A percentile compares a stretch with the other conserved stretches of the same genome.
Conservation (phyloP, 2,113 vertebrate genomes). For the Corvus moneduloides region DNA sequence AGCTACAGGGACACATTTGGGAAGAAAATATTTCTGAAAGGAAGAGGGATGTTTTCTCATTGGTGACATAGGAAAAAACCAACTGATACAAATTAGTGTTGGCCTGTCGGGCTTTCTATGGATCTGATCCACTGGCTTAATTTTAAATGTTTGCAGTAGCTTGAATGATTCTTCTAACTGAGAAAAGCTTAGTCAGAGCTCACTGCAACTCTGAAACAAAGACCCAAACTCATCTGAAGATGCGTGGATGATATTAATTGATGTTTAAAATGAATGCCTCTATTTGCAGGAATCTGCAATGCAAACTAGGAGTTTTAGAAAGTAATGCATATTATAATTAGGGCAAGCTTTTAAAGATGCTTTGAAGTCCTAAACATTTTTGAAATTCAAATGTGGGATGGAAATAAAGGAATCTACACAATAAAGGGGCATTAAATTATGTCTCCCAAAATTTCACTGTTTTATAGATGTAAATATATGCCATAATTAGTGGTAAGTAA, state of each 20-base stretch:
- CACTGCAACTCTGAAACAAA: conserved; percentile 31
- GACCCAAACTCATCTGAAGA: conserved; percentile 53
- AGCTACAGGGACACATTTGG: background rate
- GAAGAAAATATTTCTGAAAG: background rate
- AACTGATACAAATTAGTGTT: background rate
- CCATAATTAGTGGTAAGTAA: conserved; percentile 79
- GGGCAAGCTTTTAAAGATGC: conserved; percentile 85
- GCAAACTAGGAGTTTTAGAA: conserved; percentile 87
- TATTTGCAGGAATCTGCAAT: conserved; percentile 91
- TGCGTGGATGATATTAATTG: conserved; percentile 72
- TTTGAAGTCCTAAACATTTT: conserved; percentile 95
- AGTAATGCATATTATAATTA: conserved; percentile 81
- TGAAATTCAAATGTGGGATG: conserved; percentile 93
- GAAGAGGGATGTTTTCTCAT: background rate
- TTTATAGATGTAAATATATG: conserved; percentile 83
- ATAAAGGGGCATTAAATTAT: conserved; percentile 80
- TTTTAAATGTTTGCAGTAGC: background rate
- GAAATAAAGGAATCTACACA: conserved; percentile 85
- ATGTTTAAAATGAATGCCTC: conserved; percentile 85
- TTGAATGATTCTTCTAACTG: background rate
- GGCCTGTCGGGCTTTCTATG: background rate
- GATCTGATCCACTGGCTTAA: background rate
- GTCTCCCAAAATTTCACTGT: conserved; percentile 70
- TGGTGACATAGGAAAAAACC: background rate
- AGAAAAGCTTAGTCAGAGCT: conserved; percentile 16